Evolutionary conservation across 2,888 invertebrate genomes (phyloP).

Genomic region (Abscondita cerata): DNA sequence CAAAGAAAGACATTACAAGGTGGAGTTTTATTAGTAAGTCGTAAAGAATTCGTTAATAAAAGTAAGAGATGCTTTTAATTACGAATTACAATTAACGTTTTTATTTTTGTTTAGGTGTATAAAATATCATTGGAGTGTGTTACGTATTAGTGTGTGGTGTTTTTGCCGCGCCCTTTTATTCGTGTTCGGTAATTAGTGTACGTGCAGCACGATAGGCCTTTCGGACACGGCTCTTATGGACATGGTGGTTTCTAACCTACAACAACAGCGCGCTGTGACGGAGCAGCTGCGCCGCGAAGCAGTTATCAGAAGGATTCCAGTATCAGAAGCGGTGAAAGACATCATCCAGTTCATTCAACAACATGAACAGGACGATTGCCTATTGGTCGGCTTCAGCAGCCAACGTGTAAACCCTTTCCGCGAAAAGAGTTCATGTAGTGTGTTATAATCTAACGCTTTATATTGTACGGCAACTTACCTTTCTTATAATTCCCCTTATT

Average conservation of each 20-base stretch:
- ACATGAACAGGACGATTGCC: constrained; percentile 91
- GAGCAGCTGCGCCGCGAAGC: constrained; percentile 94
- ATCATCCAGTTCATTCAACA: constrained; percentile 91
- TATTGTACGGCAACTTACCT: not conserved
- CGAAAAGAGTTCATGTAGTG: constrained; percentile 88
- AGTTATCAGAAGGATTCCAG: constrained; percentile 82
- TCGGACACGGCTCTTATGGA: constrained; percentile 90
- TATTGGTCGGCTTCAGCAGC: constrained; percentile 91
- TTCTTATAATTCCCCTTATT: not conserved
- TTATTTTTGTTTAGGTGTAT: no score
- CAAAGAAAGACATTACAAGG: no score
- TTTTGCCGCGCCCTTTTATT: constrained; percentile 28
- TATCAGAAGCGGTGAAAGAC: constrained; percentile 90
- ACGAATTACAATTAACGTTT: no score
- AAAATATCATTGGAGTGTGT: no score
- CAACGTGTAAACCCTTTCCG: constrained; percentile 96
- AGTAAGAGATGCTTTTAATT: no score
- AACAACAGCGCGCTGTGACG: constrained; percentile 92
- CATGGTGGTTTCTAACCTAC: constrained; percentile 92
- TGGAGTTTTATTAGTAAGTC: no score
- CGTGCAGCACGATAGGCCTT: constrained; percentile 77
- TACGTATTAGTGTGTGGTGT: constrained; percentile 18
- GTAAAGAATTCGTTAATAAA: no score
- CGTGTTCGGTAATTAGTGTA: constrained; percentile 32
- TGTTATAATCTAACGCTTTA: constrained; percentile 67